These are phyloP conservation scores for Brachyptera putata DNA, from an alignment of 2,888 invertebrate genomes.

Conservation along the genomic window DNA sequence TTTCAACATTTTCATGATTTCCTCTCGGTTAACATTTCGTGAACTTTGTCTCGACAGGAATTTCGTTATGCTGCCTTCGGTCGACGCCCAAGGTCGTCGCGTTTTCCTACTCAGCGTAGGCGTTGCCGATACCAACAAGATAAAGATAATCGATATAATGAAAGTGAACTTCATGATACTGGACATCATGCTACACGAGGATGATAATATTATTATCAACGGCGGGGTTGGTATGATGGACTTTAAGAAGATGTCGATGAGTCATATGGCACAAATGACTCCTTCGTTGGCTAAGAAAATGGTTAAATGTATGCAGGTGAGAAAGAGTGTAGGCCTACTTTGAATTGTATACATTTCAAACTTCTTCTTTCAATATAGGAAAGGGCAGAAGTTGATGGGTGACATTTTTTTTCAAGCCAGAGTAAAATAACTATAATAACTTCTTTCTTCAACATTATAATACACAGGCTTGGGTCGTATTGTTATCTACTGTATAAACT, in stretches of 20 bases:
- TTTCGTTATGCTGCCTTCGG: slow-evolving; percentile 34
- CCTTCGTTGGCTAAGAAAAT: slow-evolving; percentile 57
- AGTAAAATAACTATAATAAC: too few species aligned
- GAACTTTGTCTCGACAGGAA: background rate
- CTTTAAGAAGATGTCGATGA: slow-evolving; percentile 50
- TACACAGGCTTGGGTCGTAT: too few species aligned
- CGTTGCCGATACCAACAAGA: slow-evolving; percentile 46
- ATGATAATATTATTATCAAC: slow-evolving; percentile 48
- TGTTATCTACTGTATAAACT: too few species aligned
- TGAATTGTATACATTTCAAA: too few species aligned
- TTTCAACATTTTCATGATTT: background rate
- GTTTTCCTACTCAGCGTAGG: slow-evolving; percentile 53
- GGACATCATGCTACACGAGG: slow-evolving; percentile 56
- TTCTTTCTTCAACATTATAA: too few species aligned
- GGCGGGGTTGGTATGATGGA: slow-evolving; percentile 47
- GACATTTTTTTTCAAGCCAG: too few species aligned
- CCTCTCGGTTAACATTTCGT: background rate
- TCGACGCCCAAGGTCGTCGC: slow-evolving; percentile 47
- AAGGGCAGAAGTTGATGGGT: too few species aligned
- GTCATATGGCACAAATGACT: slow-evolving; percentile 55
- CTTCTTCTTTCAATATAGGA: too few species aligned
- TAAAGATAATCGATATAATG: slow-evolving; percentile 49
- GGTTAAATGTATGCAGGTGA: slow-evolving; percentile 45
- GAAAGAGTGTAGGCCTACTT: too few species aligned
- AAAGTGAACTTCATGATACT: slow-evolving; percentile 52